Base-by-base conservation (phyloP, 1,140 invertebrate genomes). In the Goniozus legneri region DNA sequence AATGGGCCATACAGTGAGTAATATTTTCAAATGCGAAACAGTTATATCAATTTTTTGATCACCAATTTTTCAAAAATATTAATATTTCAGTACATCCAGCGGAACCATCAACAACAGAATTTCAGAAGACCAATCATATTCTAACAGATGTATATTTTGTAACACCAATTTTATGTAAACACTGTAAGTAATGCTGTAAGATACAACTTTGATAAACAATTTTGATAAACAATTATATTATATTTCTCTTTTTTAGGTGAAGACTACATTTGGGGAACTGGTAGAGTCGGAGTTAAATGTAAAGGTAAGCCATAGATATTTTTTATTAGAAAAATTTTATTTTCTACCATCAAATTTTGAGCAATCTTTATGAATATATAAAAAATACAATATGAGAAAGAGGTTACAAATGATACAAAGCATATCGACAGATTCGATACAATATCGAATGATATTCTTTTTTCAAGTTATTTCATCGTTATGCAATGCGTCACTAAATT, bases 181-280 rank as follows among this genome's bases (percentile, higher is more conserved):
- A 77, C 53, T 79, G 78, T 79, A 67, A 78, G 78, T 79, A 64
- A 21, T 6, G 32, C 15, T 21, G 10, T 10, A 10, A 27, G 24
- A 27, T 27, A 6, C 10, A 27, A n/a, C 27, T 41, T 32, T 20
- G 6, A 2, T 15, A 2, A 46, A 40, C 14, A 16, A 24, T 18
- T 37, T 6, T 27, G 10, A 27, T 27, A 27, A 4, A 27, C 10
- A 6, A 27, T 27, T 27, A 27, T 27, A 6, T 27, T 27, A 53
- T 44, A 30, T 48, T 19, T 44, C 35, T 44, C 22, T 42, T 31
- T 50, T 70, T 2, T 47, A 83, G 81, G 81, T 70, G 75, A 78
- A 61, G 82, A 82, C 66, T 83, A 83, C 59, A 80, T 83, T 54
- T 83, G 80, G 80, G 81, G 81, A 39, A 76, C 74, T 24, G 80